Conservation (phyloP, 2,113 vertebrate genomes). For the Crypturellus undulatus region DNA sequence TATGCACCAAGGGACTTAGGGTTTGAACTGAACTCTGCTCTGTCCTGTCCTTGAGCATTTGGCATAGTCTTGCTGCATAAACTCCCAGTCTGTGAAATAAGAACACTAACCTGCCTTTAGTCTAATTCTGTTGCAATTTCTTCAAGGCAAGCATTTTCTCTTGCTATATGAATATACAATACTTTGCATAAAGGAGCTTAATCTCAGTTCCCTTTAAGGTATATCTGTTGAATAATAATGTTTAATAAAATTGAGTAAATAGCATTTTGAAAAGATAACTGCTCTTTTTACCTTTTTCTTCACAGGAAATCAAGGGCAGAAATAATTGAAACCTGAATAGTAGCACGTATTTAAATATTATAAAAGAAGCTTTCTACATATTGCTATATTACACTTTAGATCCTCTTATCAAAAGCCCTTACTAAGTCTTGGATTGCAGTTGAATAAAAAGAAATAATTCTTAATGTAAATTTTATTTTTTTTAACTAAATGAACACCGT, state of each 20-base stretch:
- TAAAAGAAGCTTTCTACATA: not conserved
- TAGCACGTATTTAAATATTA: constrained; percentile 5
- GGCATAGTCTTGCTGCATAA: not conserved
- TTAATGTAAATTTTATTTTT: not conserved
- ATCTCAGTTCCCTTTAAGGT: not conserved
- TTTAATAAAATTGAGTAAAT: constrained; percentile 36
- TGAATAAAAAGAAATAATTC: not conserved
- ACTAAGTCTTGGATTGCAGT: not conserved
- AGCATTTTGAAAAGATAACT: not conserved
- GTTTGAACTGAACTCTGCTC: not conserved
- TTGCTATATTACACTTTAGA: not conserved
- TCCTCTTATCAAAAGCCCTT: not conserved
- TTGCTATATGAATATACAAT: not conserved
- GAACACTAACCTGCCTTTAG: not conserved
- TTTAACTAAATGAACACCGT: not conserved
- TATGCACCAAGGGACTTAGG: not conserved
- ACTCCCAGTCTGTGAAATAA: not conserved
- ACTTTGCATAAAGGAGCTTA: constrained; percentile 10
- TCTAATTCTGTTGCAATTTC: not conserved
- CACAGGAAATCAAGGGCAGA: constrained; percentile 4
- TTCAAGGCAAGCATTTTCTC: not conserved
- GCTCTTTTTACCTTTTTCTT: constrained; percentile 10
- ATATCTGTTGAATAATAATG: constrained; percentile 19
- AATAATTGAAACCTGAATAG: constrained; percentile 9
- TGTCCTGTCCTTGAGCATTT: not conserved